A percentile compares a stretch with the other conserved stretches of the same genome.
phyloP scores from a whole-genome alignment of 2,113 vertebrate genomes.

The Hemiscyllium ocellatum region DNA sequence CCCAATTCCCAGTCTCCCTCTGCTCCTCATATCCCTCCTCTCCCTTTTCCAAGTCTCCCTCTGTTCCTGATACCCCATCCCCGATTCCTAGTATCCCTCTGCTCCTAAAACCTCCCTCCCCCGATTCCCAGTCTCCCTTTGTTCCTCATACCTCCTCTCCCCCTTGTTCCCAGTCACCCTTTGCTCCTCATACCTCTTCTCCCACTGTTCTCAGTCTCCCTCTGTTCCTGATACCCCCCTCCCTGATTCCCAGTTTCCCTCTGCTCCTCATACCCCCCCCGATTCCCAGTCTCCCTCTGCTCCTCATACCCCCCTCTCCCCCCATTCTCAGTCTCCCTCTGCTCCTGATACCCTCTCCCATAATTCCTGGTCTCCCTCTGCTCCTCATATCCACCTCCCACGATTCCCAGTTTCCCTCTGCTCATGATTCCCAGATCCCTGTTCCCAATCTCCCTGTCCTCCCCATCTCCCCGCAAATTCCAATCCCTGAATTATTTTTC shows the following conservation, averaged over 20 bases:
- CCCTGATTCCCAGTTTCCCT: neutral
- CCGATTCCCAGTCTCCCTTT: neutral
- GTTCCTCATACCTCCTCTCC: neutral
- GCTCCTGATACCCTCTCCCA: too few relatives aligned
- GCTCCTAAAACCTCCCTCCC: neutral
- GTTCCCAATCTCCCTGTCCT: too few relatives aligned
- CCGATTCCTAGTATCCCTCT: neutral
- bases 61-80: neutral
- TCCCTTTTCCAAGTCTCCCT: neutral
- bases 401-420: too few relatives aligned
- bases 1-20: neutral
- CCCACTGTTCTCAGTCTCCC: neutral
- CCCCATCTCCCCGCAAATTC: too few relatives aligned
- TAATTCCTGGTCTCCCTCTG: too few relatives aligned
- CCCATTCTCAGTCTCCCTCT: neutral
- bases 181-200: too few relatives aligned
- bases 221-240: too few relatives aligned
- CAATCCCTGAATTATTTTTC: too few relatives aligned
- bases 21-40: too few relatives aligned
- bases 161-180: neutral
- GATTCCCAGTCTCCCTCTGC: neutral
- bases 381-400: too few relatives aligned
- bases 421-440: too few relatives aligned
- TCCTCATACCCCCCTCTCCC: too few relatives aligned
- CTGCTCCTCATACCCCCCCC: neutral